These are phyloP conservation scores for Perithous albicinctus DNA, from an alignment of 2,888 invertebrate genomes.

Conservation along the genomic window DNA sequence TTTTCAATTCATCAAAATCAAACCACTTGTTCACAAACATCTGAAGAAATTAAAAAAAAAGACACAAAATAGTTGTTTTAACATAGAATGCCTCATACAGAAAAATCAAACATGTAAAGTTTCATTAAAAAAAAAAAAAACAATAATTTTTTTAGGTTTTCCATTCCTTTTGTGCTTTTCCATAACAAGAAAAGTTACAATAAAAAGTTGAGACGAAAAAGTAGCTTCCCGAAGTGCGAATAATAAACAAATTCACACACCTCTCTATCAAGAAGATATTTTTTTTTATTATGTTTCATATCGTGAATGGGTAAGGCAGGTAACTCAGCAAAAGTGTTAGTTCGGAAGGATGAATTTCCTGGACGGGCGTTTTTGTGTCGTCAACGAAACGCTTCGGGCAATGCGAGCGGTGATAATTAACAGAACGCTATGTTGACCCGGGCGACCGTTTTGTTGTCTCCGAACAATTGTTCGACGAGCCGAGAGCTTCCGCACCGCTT, in stretches of 20 bases:
- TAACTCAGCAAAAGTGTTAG: constrained; percentile 20
- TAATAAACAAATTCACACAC: not conserved
- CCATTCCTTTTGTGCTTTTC: no score
- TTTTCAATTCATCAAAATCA: no score
- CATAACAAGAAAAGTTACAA: not conserved
- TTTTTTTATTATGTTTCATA: not conserved
- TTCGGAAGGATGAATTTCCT: constrained; percentile 37
- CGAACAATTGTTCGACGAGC: constrained; percentile 68
- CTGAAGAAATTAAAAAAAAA: no score
- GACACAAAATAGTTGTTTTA: no score
- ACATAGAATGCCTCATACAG: no score
- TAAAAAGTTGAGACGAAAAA: constrained; percentile 1
- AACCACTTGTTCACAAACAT: no score
- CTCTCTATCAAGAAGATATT: not conserved
- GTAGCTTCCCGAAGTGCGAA: not conserved
- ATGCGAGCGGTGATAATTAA: constrained; percentile 65
- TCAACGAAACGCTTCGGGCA: constrained; percentile 17
- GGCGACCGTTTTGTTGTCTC: constrained; percentile 62
- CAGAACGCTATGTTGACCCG: constrained; percentile 64
- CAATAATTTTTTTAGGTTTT: no score
- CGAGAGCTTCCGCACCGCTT: constrained; percentile 10
- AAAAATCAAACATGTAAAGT: no score
- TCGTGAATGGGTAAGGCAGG: constrained; percentile 9
- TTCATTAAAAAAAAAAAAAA: no score
- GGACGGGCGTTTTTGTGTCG: constrained; percentile 29